A percentile compares a stretch with the other conserved stretches of the same genome.
Evolutionary conservation across 2,797 vertebrate species (phyloP).

Genomic region (Phyllotis vaccarum): DNA sequence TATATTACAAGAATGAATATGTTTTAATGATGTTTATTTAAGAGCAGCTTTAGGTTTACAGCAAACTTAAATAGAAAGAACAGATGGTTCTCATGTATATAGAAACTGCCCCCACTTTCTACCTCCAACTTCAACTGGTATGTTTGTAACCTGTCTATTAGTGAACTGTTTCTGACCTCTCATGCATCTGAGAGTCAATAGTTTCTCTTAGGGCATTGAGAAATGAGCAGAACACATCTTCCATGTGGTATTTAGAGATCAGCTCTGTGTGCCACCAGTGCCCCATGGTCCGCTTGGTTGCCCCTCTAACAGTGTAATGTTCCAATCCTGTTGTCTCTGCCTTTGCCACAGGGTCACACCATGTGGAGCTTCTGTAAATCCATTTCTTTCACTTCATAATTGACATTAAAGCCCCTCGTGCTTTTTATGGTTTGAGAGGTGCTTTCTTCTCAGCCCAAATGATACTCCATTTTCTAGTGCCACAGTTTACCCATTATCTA

Average conservation of each 20-base stretch:
- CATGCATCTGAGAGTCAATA: not conserved
- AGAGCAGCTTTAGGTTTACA: constrained; percentile 32
- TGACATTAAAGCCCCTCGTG: not conserved
- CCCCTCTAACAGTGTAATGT: not conserved
- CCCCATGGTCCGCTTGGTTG: not conserved
- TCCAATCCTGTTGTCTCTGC: not conserved
- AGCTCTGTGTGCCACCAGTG: not conserved
- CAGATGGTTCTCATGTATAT: not conserved
- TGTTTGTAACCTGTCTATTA: not conserved
- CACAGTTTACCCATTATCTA: not conserved
- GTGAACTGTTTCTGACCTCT: not conserved
- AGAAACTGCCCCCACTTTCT: accelerated
- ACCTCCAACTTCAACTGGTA: not conserved
- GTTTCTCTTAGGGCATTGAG: not conserved
- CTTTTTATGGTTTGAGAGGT: constrained; percentile 22
- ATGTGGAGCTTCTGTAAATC: not conserved
- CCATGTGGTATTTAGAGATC: not conserved
- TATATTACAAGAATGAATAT: not conserved
- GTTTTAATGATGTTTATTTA: constrained; percentile 17
- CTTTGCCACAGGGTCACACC: not conserved
- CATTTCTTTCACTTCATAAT: not conserved
- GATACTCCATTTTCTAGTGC: not conserved
- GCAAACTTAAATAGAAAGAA: constrained; percentile 11
- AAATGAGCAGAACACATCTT: not conserved
- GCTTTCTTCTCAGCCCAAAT: constrained; percentile 37